These are phyloP conservation scores for Drosophila tani DNA, from an alignment of 1,140 invertebrate species.

Conservation along the genomic window DNA sequence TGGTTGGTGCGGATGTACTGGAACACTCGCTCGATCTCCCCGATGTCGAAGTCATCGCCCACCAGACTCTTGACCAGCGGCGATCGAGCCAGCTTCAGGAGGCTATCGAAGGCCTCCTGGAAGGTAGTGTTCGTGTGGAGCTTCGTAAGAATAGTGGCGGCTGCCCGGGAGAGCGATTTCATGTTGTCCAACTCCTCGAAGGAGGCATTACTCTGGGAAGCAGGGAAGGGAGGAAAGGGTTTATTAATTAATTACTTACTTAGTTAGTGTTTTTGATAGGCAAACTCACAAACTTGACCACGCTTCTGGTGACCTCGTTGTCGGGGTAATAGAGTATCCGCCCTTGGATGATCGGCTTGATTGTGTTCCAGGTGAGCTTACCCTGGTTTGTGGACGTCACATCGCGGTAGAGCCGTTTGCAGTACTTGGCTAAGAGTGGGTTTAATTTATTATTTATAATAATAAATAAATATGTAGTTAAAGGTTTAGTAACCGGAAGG, in stretches of 20 bases:
- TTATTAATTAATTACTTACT: background rate
- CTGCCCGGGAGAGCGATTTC: constrained; percentile 50
- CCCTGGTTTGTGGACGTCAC: constrained; percentile 87
- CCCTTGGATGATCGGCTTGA: constrained; percentile 88
- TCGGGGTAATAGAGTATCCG: constrained; percentile 88
- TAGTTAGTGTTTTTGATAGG: background rate
- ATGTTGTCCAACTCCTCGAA: constrained; percentile 87
- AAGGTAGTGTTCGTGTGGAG: constrained; percentile 68
- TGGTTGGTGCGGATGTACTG: constrained; percentile 68
- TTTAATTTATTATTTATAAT: background rate
- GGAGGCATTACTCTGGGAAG: constrained; percentile 86
- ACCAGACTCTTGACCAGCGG: constrained; percentile 76
- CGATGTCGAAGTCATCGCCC: constrained; percentile 73
- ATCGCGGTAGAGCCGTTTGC: constrained; percentile 87
- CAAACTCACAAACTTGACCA: constrained; percentile 86
- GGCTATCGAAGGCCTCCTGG: constrained; percentile 68
- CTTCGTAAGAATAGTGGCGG: constrained; percentile 60
- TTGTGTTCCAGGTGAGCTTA: constrained; percentile 89
- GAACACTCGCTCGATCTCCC: constrained; percentile 63
- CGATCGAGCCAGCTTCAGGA: constrained; percentile 77
- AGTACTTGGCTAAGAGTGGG: constrained; percentile 87
- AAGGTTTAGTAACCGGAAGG: too few relatives aligned
- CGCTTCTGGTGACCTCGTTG: constrained; percentile 84
- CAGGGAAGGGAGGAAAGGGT: background rate
- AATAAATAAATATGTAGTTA: too few relatives aligned